phyloP scores from a whole-genome alignment of 2,113 vertebrate species.

The Halichoeres trimaculatus region DNA sequence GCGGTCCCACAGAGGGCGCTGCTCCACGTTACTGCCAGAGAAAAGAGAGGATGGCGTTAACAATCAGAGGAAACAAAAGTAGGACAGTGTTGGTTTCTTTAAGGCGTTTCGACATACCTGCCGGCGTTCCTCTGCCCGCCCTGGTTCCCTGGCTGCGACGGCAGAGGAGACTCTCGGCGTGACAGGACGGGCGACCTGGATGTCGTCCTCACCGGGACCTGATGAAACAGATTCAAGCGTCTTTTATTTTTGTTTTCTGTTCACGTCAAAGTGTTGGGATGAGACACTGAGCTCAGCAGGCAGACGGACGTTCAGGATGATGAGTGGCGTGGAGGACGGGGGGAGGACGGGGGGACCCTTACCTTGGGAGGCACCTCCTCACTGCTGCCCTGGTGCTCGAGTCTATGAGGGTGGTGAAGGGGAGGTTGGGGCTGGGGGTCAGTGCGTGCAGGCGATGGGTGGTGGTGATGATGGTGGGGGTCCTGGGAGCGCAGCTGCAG shows the following conservation, averaged over 20 bases:
- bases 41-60: not conserved
- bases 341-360: conserved; percentile 75
- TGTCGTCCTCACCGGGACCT: conserved; percentile 93
- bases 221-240: conserved; percentile 21
- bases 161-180: conserved; percentile 93
- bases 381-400: conserved; percentile 85
- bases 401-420: conserved; percentile 83
- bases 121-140: conserved; percentile 89
- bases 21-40: conserved; percentile 86
- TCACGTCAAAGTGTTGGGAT: not conserved
- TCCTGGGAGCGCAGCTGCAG: conserved; percentile 97
- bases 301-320: conserved; percentile 12
- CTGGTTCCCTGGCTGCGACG: conserved; percentile 88
- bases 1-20: conserved; percentile 95
- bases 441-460: conserved; percentile 89
- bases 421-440: conserved; percentile 91
- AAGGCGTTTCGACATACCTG: conserved; percentile 77
- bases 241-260: too few species aligned
- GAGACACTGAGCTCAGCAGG: conserved; percentile 19
- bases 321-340: conserved; percentile 26
- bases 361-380: conserved; percentile 96
- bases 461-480: conserved; percentile 82
- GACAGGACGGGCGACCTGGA: conserved; percentile 95
- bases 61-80: too few species aligned
- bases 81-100: too few species aligned